phyloP scores from a whole-genome alignment of 2,888 invertebrate species.

The Tenodera sinensis region DNA sequence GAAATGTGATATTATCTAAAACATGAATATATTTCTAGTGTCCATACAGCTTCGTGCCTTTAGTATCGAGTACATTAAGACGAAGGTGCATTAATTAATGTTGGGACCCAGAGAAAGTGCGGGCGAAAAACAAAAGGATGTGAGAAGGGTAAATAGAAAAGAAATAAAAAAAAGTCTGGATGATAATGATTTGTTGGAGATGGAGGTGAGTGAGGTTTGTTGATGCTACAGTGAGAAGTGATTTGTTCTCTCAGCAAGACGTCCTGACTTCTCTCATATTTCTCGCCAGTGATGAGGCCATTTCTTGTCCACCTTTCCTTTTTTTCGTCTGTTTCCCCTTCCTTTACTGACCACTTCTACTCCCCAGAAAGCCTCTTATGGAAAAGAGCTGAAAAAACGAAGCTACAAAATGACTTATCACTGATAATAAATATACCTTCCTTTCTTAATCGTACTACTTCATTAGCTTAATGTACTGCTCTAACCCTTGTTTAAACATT shows the following conservation, averaged over 20 bases:
- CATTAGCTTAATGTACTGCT: not conserved
- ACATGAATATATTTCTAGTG: too few relatives aligned
- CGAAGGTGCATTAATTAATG: not conserved
- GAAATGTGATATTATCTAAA: too few relatives aligned
- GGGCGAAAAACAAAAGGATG: not conserved
- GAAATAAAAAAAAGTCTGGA: not conserved
- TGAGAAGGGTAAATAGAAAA: conserved; percentile 9
- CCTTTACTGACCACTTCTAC: not conserved
- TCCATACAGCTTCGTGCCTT: too few relatives aligned
- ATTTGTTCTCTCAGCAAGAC: conserved; percentile 25
- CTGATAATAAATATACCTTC: not conserved
- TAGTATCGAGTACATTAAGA: not conserved
- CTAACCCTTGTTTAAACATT: not conserved
- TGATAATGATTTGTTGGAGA: conserved; percentile 5
- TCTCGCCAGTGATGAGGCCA: conserved; percentile 27
- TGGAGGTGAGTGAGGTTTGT: not conserved
- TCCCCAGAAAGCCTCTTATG: not conserved
- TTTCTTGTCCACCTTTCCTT: not conserved
- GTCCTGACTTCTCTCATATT: conserved; percentile 28
- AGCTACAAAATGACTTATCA: not conserved
- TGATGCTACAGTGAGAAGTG: conserved; percentile 14
- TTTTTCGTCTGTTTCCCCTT: not conserved
- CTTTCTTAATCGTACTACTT: not conserved
- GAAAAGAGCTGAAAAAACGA: not conserved
- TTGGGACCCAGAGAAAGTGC: not conserved